phyloP scores from a whole-genome alignment of 2,113 vertebrate genomes.

The Nestor notabilis region DNA sequence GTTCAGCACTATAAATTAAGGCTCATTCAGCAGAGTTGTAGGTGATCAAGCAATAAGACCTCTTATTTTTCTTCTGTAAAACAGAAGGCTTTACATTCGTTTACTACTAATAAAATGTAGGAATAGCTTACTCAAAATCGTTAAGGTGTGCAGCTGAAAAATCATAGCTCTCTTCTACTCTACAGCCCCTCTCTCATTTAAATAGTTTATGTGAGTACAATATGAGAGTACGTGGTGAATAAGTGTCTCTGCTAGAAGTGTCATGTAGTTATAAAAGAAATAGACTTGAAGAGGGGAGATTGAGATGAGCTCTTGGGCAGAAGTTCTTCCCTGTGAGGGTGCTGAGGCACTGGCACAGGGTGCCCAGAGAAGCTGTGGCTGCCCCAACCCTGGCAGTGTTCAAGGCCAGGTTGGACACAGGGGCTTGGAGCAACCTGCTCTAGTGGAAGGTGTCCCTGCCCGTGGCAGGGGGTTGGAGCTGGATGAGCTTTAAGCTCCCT shows the following conservation, averaged over 20 bases:
- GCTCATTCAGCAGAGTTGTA: neutral
- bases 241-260: neutral
- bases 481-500: neutral
- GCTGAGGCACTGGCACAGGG: neutral
- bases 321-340: neutral
- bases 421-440: neutral
- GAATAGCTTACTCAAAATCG: neutral
- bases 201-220: neutral
- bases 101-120: neutral
- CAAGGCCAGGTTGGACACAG: neutral
- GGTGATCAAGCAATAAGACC: neutral
- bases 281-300: neutral
- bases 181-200: neutral
- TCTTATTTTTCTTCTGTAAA: neutral
- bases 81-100: neutral
- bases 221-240: neutral
- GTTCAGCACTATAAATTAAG: conserved; percentile 9
- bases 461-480: neutral
- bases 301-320: neutral
- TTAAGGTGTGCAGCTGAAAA: neutral
- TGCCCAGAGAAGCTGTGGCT: neutral
- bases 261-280: neutral
- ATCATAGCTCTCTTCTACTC: neutral
- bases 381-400: neutral
- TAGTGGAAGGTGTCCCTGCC: neutral